Conservation (phyloP, 2,888 invertebrate species). For the Blera fallax region DNA sequence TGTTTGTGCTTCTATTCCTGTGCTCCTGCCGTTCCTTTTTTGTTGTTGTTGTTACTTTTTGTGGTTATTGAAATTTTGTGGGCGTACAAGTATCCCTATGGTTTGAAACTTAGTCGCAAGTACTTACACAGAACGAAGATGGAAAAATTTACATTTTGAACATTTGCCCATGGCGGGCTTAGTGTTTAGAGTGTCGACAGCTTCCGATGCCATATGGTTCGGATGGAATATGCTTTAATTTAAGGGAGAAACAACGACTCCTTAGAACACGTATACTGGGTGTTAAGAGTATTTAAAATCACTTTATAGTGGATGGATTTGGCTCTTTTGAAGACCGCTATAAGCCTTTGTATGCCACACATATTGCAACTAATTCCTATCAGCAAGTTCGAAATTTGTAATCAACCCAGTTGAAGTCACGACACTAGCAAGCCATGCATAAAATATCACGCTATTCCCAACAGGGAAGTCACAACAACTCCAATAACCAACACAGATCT, state of each 20-base stretch:
- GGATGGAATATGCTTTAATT: background rate
- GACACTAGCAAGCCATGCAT: background rate
- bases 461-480: constrained; percentile 7
- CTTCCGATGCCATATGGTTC: background rate
- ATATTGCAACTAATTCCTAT: background rate
- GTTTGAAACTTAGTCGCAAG: constrained; percentile 31
- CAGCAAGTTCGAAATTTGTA: background rate
- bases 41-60: constrained; percentile 44
- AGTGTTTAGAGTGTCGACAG: background rate
- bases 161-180: constrained; percentile 40
- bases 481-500: background rate
- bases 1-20: background rate
- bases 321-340: too few relatives aligned
- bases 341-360: too few relatives aligned
- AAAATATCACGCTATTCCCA: background rate
- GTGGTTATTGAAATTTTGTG: constrained; percentile 71
- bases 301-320: too few relatives aligned
- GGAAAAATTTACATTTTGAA: constrained; percentile 63
- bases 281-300: too few relatives aligned
- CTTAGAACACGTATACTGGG: too few relatives aligned
- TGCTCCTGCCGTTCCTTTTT: too few relatives aligned
- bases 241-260: background rate
- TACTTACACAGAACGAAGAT: constrained; percentile 5
- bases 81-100: constrained; percentile 26
- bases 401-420: constrained; percentile 16